Base-by-base conservation (phyloP, 1,140 invertebrate genomes). In the Eriocheir sinensis region DNA sequence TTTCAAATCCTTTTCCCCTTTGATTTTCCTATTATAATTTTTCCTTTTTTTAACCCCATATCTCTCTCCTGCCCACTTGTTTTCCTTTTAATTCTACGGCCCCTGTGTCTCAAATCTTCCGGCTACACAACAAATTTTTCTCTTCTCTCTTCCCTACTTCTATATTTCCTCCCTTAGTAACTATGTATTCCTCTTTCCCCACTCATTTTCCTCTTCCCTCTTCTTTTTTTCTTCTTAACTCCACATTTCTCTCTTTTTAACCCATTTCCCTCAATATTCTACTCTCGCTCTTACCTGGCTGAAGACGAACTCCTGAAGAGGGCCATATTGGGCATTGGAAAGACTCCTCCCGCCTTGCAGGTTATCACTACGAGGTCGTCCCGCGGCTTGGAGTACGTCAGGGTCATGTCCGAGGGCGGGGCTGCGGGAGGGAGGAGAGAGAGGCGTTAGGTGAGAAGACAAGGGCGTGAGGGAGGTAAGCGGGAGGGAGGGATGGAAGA, bases 351-450 rank as follows among this genome's bases (percentile, higher is more conserved):
- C n/a, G 93, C 93, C 15, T 89, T 60, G 38, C 93, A 94, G 3
- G 93, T n/a, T 15, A 94, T 38, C n/a, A 90, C 36, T 21, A 94
- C 93, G n/a, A 32, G 83, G 30, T 94, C 93, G 21, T 90, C 88
- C 0, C 89, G 89, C 8, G 93, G 93, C 79, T 94, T 94, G 40
- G 60, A 53, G 41, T 94, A 94, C n/a, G 93, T 94, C 93, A 94
- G 81, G 9, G 93, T 83, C 89, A 94, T 89, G 79, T 94, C 88
- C 17, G 38, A 30, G 27, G 93, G 72, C 6, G 93, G 93, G 12
- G 93, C 93, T 94, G 93, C 17, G 30, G 88, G 41, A 21, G 30
- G 32, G 15, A 41, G 40, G 86, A 90, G 2, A 41, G 12, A 53
- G 88, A 53, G 40, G 30, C n/a, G 38, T 41, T 40, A 41, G 30